Conservation (phyloP, 1,140 invertebrate species). For the Cydia fagiglandana region DNA sequence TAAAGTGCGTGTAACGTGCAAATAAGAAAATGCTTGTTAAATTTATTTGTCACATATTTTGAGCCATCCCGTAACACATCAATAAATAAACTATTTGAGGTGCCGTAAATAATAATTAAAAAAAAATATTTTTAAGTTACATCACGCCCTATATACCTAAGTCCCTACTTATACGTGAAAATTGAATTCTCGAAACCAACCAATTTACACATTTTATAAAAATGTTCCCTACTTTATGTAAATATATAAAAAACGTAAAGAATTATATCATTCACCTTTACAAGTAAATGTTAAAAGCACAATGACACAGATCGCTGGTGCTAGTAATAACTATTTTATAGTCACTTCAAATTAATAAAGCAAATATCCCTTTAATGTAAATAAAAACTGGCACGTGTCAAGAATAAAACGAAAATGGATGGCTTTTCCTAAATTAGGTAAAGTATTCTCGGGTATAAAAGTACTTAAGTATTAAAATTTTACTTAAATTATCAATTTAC, state of each 20-base stretch:
- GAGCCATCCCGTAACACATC: no score
- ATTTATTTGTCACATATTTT: no score
- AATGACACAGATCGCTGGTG: background rate
- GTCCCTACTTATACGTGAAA: no score
- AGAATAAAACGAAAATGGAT: background rate
- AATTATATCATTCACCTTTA: background rate
- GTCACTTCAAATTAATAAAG: background rate
- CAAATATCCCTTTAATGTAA: background rate
- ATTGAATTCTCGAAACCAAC: no score
- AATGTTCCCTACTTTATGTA: background rate
- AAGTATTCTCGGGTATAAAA: background rate
- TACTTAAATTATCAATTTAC: background rate
- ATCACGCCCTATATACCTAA: no score
- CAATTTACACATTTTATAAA: background rate
- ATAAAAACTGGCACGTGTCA: conserved; percentile 4
- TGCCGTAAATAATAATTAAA: no score
- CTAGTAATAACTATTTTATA: background rate
- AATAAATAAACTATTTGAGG: no score
- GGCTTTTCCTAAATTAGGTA: background rate
- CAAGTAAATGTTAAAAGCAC: background rate
- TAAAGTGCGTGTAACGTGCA: no score
- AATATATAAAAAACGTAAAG: background rate
- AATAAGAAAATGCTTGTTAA: no score
- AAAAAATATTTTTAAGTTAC: no score
- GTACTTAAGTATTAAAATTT: background rate